Conservation (phyloP, 2,797 vertebrate species). For the Chrysocyon brachyurus region DNA sequence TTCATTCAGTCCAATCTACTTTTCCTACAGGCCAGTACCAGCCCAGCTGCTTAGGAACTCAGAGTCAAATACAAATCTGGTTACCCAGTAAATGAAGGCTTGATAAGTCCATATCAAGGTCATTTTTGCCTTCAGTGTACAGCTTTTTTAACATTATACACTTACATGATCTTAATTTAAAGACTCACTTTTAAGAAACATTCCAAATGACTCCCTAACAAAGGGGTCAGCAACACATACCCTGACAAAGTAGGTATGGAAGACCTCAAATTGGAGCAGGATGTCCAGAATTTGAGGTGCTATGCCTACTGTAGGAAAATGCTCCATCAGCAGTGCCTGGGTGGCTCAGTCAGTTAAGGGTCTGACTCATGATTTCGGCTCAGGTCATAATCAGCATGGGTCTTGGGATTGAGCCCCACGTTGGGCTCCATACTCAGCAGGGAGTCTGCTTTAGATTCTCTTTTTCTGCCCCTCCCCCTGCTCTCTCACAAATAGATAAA, state of each 20-base stretch:
- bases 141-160: neutral
- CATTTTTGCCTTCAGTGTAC: neutral
- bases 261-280: fast-evolving
- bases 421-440: neutral
- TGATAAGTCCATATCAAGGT: neutral
- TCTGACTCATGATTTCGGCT: neutral
- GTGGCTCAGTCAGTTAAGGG: neutral
- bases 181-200: neutral
- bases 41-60: neutral
- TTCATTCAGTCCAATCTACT: fast-evolving
- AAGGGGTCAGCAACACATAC: neutral
- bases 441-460: neutral
- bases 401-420: neutral
- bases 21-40: neutral
- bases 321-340: neutral
- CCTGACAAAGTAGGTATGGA: neutral
- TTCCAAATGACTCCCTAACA: neutral
- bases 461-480: neutral
- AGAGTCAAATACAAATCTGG: neutral
- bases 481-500: neutral
- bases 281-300: no score
- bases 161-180: neutral
- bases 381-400: neutral
- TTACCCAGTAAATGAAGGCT: neutral
- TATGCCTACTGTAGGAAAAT: neutral